A percentile compares a stretch with the other conserved stretches of the same genome.
These are phyloP conservation scores for Cephus pulcher DNA, from an alignment of 2,888 invertebrate species.

Conservation along the genomic window DNA sequence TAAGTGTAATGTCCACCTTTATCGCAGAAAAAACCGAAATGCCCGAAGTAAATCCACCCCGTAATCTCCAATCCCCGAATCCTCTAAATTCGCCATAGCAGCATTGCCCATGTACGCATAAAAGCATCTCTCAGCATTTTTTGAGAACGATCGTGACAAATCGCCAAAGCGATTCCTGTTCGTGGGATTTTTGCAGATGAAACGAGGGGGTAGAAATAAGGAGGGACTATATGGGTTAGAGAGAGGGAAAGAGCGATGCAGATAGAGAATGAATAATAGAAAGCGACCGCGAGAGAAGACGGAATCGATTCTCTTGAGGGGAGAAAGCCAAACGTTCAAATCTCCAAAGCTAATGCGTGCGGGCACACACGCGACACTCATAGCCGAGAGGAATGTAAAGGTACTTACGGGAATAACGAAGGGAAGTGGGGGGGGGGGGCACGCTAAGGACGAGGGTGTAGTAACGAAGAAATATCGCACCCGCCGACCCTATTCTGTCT, in stretches of 20 bases:
- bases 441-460: conserved; percentile 4
- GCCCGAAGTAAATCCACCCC: background rate
- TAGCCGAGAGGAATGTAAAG: background rate
- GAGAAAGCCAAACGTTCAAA: background rate
- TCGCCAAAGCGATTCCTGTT: conserved; percentile 37
- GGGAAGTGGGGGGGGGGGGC: conserved; percentile 5
- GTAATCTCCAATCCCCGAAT: background rate
- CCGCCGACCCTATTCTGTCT: background rate
- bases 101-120: background rate
- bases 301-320: conserved; percentile 21
- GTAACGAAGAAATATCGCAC: background rate
- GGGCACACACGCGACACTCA: background rate
- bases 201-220: background rate
- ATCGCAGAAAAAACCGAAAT: background rate
- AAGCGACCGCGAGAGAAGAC: background rate
- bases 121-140: background rate
- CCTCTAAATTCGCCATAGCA: background rate
- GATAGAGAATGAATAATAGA: background rate
- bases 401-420: conserved; percentile 15
- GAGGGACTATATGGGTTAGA: conserved; percentile 21
- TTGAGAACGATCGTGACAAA: conserved; percentile 38
- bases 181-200: conserved; percentile 2
- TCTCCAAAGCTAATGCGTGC: background rate
- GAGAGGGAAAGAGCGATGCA: background rate
- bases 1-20: no score